Base-by-base conservation (phyloP, 2,888 invertebrate species). In the Oithona nana region DNA sequence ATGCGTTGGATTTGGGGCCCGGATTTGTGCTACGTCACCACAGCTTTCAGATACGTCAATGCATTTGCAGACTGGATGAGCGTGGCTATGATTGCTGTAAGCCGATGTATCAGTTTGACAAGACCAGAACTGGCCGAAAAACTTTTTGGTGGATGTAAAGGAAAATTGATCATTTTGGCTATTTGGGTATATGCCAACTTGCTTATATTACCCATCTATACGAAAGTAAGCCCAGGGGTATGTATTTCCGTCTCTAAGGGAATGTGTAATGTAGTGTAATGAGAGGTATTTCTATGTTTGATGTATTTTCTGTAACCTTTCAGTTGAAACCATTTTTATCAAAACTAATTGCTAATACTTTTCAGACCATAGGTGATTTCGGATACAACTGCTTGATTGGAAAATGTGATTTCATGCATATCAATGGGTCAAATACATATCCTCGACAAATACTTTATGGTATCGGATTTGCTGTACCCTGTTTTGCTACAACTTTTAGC, bases 181-280 rank as follows among this genome's bases (percentile, higher is more conserved):
- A 52, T 61, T 55, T 61, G 61, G 61, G 6, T 61, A 1, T 61
- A 61, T 30, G 61, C 54, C 30, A 39, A 39, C 54, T n/a, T 61
- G 54, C 30, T 55, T 13, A 52, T 54, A 24, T 30, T 30, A 3
- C 61, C 55, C n/a, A 31, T 48, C 2, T 11, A 39, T 4, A 31
- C 28, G 29, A 16, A 28, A 29, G 61, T 61, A 24, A 3, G 3
- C 26, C 26, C 2, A 54, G 20, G n/a, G n/a, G n/a, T n/a, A n/a
- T n/a, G n/a, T n/a, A n/a, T n/a, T n/a, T n/a, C n/a, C n/a, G n/a
- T n/a, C n/a, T n/a, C n/a, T n/a, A n/a, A n/a, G n/a, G n/a, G n/a
- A n/a, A n/a, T n/a, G n/a, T n/a, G n/a, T n/a, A n/a, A n/a, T n/a
- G n/a, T n/a, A n/a, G n/a, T n/a, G n/a, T n/a, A n/a, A n/a, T n/a